Evolutionary conservation across 2,797 vertebrate genomes (phyloP).

Genomic region (Glossophaga mutica): DNA sequence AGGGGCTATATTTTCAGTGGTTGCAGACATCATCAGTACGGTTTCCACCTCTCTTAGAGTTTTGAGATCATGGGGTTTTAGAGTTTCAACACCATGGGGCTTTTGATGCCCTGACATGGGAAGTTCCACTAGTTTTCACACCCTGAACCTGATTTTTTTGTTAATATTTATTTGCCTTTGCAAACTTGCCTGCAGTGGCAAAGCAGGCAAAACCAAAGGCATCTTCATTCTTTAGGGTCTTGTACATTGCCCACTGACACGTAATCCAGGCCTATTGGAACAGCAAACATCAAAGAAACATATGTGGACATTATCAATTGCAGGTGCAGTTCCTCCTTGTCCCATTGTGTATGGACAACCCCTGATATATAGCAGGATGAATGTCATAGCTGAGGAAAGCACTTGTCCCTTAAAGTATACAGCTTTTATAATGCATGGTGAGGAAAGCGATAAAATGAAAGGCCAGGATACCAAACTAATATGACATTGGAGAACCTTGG

Average conservation of each 20-base stretch:
- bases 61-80: not conserved
- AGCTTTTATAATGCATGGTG: not conserved
- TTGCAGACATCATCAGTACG: not conserved
- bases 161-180: not conserved
- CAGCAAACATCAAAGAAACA: not conserved
- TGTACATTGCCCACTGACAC: rapidly evolving
- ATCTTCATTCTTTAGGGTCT: not conserved
- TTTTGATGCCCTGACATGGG: not conserved
- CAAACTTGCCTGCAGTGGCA: not conserved
- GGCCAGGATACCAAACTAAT: not conserved
- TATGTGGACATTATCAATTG: not conserved
- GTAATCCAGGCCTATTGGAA: not conserved
- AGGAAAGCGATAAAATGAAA: not conserved
- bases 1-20: not conserved
- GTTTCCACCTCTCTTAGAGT: not conserved
- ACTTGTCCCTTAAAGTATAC: not conserved
- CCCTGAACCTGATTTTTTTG: not conserved
- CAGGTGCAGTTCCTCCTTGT: not conserved
- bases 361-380: not conserved
- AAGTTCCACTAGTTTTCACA: not conserved
- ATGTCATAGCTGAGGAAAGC: not conserved
- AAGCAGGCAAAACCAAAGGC: not conserved
- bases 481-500: not conserved
- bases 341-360: not conserved
- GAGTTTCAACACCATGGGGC: not conserved